phyloP scores from a whole-genome alignment of 2,797 vertebrate species.

The Halcyon chelicuti region DNA sequence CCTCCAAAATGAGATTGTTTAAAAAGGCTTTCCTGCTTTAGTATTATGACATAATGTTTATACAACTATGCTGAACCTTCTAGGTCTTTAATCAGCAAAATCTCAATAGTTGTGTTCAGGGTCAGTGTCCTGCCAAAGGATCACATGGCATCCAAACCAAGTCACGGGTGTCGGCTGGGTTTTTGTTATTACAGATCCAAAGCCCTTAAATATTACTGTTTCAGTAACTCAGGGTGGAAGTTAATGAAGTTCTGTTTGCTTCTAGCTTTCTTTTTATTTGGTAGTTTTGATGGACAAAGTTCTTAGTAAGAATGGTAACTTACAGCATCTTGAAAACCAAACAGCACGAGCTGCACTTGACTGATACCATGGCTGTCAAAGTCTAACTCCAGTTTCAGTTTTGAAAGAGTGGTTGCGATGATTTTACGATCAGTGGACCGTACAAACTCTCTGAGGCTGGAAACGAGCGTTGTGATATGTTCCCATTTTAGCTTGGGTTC shows the following conservation, averaged over 20 bases:
- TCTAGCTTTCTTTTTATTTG: not conserved
- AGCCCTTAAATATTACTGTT: not conserved
- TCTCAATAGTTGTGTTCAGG: not conserved
- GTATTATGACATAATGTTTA: not conserved
- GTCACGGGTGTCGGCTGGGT: not conserved
- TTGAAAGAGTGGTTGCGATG: constrained; percentile 92
- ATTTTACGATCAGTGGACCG: constrained; percentile 96
- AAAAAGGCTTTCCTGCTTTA: not conserved
- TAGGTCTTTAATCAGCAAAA: not conserved
- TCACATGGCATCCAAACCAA: not conserved
- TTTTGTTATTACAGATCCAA: not conserved
- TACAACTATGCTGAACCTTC: not conserved
- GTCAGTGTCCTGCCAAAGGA: not conserved
- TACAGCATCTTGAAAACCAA: constrained; percentile 98
- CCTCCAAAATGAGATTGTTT: not conserved
- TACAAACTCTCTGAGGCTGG: constrained; percentile 92
- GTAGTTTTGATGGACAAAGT: not conserved
- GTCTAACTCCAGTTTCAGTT: constrained; percentile 95
- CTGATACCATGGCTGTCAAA: constrained; percentile 97
- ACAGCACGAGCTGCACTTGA: constrained; percentile 95
- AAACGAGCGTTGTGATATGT: constrained; percentile 90
- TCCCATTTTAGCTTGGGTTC: constrained; percentile 90
- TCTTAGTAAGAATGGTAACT: constrained; percentile 69
- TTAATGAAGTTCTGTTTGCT: not conserved
- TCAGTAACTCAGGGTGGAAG: not conserved